Percentiles rank a stretch among this genome's conserved stretches.
phyloP scores from a whole-genome alignment of 2,888 invertebrate genomes.

The Leptinotarsa tumamoca region DNA sequence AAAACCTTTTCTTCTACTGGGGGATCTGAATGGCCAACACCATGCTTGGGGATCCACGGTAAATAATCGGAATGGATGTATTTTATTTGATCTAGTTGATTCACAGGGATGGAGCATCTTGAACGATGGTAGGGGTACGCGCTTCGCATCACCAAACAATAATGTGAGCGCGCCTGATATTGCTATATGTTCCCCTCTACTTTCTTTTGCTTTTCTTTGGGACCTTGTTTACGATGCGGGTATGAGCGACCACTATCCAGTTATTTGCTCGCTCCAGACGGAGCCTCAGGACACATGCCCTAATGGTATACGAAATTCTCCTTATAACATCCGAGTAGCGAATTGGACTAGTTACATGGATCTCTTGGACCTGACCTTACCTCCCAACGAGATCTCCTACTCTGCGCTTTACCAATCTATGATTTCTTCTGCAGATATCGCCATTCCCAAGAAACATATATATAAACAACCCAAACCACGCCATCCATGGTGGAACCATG shows the following conservation, averaged over 20 bases:
- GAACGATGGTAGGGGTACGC: neutral
- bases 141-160: neutral
- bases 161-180: neutral
- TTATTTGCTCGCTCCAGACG: neutral
- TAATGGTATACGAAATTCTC: neutral
- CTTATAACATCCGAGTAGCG: neutral
- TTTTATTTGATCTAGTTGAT: neutral
- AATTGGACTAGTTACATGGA: neutral
- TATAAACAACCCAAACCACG: neutral
- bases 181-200: conserved; percentile 1
- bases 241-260: neutral
- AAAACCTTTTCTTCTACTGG: neutral
- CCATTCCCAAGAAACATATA: neutral
- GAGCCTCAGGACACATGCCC: neutral
- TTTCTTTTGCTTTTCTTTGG: neutral
- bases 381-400: neutral
- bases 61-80: neutral
- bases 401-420: neutral
- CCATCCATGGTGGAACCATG: conserved; percentile 5
- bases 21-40: conserved; percentile 12
- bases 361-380: neutral
- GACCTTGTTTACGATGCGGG: neutral
- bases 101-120: neutral
- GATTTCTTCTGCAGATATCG: neutral
- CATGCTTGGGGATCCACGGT: neutral